Evolutionary conservation across 2,888 invertebrate species (phyloP).

Genomic region (Chrysolina haemoptera): DNA sequence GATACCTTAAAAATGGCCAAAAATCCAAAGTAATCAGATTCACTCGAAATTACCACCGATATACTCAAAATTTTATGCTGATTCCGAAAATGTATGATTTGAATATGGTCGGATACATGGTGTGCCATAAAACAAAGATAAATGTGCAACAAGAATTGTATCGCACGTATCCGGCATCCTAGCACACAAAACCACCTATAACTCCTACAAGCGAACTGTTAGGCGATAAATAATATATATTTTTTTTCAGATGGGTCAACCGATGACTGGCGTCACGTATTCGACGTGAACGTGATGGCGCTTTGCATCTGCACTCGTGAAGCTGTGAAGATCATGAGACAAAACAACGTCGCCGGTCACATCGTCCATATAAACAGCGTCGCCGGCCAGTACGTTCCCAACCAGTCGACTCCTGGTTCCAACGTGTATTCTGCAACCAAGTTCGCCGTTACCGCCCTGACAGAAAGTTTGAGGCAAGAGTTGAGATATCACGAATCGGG

Average conservation of each 20-base stretch:
- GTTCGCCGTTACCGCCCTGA: slow-evolving; percentile 56
- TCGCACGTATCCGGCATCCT: too few relatives aligned
- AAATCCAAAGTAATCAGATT: too few relatives aligned
- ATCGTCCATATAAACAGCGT: slow-evolving; percentile 57
- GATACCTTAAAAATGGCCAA: too few relatives aligned
- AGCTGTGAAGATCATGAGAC: slow-evolving; percentile 54
- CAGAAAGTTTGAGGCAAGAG: slow-evolving; percentile 55
- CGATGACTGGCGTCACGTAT: slow-evolving; percentile 53
- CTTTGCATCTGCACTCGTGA: slow-evolving; percentile 56
- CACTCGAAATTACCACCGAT: too few relatives aligned
- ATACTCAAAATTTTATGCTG: too few relatives aligned
- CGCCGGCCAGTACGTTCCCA: slow-evolving; percentile 51
- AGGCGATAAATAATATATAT: not conserved
- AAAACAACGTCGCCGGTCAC: slow-evolving; percentile 53
- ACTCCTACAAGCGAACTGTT: too few relatives aligned
- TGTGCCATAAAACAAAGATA: too few relatives aligned
- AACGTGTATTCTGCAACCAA: slow-evolving; percentile 58
- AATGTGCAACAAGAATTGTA: too few relatives aligned
- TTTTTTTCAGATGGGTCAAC: slow-evolving; percentile 49
- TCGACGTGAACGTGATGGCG: slow-evolving; percentile 57
- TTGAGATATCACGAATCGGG: slow-evolving; percentile 40
- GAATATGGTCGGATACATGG: too few relatives aligned
- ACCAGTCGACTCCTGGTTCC: slow-evolving; percentile 44
- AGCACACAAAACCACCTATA: too few relatives aligned
- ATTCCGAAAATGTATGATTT: too few relatives aligned